Conservation (phyloP, 1,140 invertebrate species). For the Zaprionus ghesquierei region DNA sequence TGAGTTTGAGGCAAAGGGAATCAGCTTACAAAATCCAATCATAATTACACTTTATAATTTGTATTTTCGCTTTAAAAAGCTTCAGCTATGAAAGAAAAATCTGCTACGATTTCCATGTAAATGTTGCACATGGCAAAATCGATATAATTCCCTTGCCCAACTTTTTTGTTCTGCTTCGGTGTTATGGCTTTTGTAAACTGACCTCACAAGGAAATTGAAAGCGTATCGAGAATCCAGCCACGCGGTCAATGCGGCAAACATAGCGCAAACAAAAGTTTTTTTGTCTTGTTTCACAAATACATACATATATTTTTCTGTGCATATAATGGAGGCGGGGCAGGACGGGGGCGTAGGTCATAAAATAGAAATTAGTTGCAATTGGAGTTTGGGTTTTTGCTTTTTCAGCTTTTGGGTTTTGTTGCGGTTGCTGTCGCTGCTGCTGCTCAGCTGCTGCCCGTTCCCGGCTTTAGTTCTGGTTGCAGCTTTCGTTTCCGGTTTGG, state of each 20-base stretch:
- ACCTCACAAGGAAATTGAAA: conserved; percentile 74
- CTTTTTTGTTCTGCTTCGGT: conserved; percentile 16
- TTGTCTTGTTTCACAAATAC: not conserved
- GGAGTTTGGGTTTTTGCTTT: conserved; percentile 74
- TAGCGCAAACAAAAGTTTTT: conserved; percentile 61
- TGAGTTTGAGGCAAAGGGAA: not conserved
- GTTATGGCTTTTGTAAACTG: conserved; percentile 38
- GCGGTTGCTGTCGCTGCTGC: conserved; percentile 60
- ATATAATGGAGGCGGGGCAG: conserved; percentile 3
- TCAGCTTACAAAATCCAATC: not conserved
- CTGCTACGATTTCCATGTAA: not conserved
- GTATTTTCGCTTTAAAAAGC: not conserved
- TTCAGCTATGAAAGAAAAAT: not conserved
- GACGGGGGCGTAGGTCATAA: conserved; percentile 51
- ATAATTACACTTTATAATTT: not conserved
- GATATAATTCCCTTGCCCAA: conserved; percentile 17
- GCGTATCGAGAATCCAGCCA: conserved; percentile 66
- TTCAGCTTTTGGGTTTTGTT: conserved; percentile 74
- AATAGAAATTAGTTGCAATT: conserved; percentile 81
- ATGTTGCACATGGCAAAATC: not conserved
- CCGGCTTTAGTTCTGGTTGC: conserved; percentile 5
- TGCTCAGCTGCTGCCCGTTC: conserved; percentile 16
- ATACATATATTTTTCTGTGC: conserved; percentile 9
- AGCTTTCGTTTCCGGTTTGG: conserved; percentile 59
- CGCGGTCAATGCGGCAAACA: conserved; percentile 65